phyloP scores from a whole-genome alignment of 2,113 vertebrate genomes.

The Meleagris gallopavo region DNA sequence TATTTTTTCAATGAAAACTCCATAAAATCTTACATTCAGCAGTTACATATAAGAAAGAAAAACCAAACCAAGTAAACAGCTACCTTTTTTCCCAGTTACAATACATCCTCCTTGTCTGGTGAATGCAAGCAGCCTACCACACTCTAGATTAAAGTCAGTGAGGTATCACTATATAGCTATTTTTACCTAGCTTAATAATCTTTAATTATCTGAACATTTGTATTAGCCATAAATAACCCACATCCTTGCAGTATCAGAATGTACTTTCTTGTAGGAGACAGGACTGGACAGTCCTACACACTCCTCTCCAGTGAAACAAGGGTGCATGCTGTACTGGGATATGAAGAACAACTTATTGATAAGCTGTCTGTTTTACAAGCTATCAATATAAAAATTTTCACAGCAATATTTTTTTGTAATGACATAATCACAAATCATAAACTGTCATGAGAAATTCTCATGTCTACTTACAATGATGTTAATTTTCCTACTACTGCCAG shows the following conservation, averaged over 20 bases:
- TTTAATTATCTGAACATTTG: not conserved
- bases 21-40: not conserved
- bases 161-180: not conserved
- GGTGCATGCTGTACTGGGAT: not conserved
- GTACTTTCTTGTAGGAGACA: not conserved
- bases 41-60: not conserved
- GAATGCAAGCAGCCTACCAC: not conserved
- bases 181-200: not conserved
- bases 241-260: not conserved
- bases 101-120: not conserved
- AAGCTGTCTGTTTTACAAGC: not conserved
- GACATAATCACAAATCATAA: not conserved
- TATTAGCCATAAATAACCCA: not conserved
- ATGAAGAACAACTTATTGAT: not conserved
- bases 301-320: not conserved
- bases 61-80: not conserved
- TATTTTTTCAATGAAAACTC: not conserved
- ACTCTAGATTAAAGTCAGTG: not conserved
- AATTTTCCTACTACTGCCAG: not conserved
- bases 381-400: not conserved
- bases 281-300: not conserved
- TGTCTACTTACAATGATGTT: not conserved
- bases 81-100: not conserved
- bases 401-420: not conserved
- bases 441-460: slow-evolving; percentile 7